phyloP scores from a whole-genome alignment of 23 tunicate genomes.

The Ascidia mentula region DNA sequence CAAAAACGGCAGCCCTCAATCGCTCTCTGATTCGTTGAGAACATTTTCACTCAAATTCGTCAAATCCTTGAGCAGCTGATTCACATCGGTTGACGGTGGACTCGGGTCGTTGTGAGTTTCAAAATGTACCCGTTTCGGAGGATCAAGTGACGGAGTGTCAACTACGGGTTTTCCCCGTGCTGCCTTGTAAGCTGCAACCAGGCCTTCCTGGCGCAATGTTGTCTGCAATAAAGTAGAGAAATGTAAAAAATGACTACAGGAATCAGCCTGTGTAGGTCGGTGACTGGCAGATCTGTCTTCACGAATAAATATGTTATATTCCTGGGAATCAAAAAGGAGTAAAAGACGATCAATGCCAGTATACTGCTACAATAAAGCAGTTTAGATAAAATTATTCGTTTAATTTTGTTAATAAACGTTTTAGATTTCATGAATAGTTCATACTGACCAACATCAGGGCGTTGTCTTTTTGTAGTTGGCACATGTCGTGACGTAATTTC shows the following conservation, averaged over 20 bases:
- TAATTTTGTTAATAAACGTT: no score
- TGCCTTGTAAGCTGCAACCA: conserved; percentile 47
- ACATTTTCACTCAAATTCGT: conserved; percentile 62
- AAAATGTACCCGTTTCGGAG: conserved; percentile 40
- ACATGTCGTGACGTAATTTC: conserved; percentile 33
- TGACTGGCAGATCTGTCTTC: no score
- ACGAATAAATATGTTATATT: no score
- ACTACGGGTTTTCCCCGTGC: conserved; percentile 41
- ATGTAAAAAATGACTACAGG: no score
- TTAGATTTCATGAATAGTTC: no score
- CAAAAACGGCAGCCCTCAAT: background rate
- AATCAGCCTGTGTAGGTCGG: no score
- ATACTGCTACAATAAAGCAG: no score
- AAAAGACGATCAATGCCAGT: no score
- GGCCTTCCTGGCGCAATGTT: conserved; percentile 80
- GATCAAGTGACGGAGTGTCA: background rate
- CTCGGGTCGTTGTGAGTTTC: background rate
- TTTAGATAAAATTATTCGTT: no score
- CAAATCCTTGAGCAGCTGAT: conserved; percentile 52
- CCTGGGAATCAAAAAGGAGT: no score
- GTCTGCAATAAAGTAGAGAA: conserved; percentile 31
- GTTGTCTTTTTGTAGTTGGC: conserved; percentile 51
- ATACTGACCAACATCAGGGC: conserved; percentile 58
- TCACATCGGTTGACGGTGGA: conserved; percentile 8
- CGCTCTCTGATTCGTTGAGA: conserved; percentile 35